These are phyloP conservation scores for Stomatorhinus ivindoensis DNA, from an alignment of 2,113 vertebrate genomes.

Conservation along the genomic window DNA sequence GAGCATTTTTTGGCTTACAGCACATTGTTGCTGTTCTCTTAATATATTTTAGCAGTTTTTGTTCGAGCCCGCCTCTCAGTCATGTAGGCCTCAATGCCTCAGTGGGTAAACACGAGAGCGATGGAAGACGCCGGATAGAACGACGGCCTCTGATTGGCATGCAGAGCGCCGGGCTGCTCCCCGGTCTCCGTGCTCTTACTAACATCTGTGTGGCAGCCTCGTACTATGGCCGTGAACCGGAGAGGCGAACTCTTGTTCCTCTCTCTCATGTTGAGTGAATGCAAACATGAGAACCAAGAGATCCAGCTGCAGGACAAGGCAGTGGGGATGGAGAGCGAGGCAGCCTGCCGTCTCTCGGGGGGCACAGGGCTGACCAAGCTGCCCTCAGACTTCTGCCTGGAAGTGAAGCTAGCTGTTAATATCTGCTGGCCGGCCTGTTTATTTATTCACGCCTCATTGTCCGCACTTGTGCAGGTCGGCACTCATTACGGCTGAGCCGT, in stretches of 20 bases:
- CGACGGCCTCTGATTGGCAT: not conserved
- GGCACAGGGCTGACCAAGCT: not conserved
- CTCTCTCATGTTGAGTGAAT: conserved; percentile 25
- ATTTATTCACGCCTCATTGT: conserved; percentile 31
- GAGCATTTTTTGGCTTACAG: not conserved
- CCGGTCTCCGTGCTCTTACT: conserved; percentile 22
- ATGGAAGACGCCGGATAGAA: not conserved
- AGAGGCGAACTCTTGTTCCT: conserved; percentile 28
- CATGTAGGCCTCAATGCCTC: not conserved
- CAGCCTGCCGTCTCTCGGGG: not conserved
- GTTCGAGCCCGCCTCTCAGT: not conserved
- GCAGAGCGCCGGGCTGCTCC: conserved; percentile 15
- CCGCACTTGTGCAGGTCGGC: conserved; percentile 19
- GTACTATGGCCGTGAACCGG: conserved; percentile 32
- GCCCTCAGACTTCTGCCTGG: conserved; percentile 22
- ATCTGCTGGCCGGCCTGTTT: conserved; percentile 29
- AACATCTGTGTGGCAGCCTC: conserved; percentile 39
- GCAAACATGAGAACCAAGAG: conserved; percentile 14
- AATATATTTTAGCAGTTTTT: conserved; percentile 19
- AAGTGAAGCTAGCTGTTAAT: conserved; percentile 23
- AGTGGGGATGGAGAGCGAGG: not conserved
- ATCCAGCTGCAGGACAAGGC: not conserved
- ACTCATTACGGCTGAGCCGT: conserved; percentile 17
- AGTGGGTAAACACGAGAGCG: not conserved
- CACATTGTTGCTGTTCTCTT: conserved; percentile 8